phyloP scores from a whole-genome alignment of 2,797 vertebrate genomes.

The Somateria mollissima region DNA sequence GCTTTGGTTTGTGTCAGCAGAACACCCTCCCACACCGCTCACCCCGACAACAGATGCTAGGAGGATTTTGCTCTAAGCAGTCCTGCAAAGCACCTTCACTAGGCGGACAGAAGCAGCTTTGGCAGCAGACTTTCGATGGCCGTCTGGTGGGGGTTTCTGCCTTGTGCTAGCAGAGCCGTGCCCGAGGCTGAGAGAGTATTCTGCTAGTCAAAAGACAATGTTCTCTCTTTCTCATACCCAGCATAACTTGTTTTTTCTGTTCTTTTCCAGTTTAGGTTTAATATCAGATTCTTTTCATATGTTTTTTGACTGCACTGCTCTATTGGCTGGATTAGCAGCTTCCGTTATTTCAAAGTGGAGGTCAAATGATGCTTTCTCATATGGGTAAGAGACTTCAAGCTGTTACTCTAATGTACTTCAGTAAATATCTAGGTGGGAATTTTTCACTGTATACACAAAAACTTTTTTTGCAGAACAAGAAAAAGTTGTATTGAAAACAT shows the following conservation, averaged over 20 bases:
- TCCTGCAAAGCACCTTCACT: neutral
- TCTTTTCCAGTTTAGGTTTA: slow-evolving; percentile 91
- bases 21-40: neutral
- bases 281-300: slow-evolving; percentile 99
- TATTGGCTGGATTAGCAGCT: slow-evolving; percentile 94
- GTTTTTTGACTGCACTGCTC: slow-evolving; percentile 99
- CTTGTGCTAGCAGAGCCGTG: neutral
- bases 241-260: slow-evolving; percentile 30
- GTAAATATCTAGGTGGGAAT: neutral
- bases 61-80: neutral
- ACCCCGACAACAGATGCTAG: neutral
- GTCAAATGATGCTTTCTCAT: slow-evolving; percentile 96
- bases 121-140: neutral
- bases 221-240: neutral
- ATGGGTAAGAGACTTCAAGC: slow-evolving; percentile 85
- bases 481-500: neutral
- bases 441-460: neutral
- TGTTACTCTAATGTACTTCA: neutral
- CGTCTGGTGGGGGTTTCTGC: neutral
- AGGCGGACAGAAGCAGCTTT: neutral
- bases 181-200: neutral
- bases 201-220: neutral
- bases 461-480: neutral
- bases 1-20: neutral
- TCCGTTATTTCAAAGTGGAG: slow-evolving; percentile 98